phyloP scores from a whole-genome alignment of 1,140 invertebrate genomes.

The Chrysomallon squamiferum region DNA sequence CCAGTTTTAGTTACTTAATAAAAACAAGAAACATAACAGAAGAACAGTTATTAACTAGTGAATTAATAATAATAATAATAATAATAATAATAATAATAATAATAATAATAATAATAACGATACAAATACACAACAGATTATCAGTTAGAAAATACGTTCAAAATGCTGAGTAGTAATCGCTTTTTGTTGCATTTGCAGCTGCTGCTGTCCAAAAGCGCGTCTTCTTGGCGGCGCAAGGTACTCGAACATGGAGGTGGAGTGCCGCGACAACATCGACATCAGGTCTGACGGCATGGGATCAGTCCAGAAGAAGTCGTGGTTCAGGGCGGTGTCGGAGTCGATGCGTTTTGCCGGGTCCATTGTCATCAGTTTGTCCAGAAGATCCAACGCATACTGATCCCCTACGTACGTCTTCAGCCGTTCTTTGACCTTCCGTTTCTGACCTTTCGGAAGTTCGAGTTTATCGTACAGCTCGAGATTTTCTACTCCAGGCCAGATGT shows the following conservation, averaged over 20 bases:
- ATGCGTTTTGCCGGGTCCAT: conserved; percentile 90
- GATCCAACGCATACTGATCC: conserved; percentile 89
- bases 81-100: neutral
- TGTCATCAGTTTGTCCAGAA: conserved; percentile 90
- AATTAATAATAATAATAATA: neutral
- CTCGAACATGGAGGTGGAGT: conserved; percentile 96
- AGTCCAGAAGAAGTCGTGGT: conserved; percentile 98
- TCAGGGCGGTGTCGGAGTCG: conserved; percentile 90
- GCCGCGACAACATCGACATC: conserved; percentile 90
- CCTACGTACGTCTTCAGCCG: conserved; percentile 90
- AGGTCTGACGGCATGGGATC: conserved; percentile 92
- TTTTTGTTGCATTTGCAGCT: neutral
- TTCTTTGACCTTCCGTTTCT: conserved; percentile 91
- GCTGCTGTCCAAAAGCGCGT: conserved; percentile 29
- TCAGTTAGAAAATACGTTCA: conserved; percentile 55
- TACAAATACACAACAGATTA: too few relatives aligned
- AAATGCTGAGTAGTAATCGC: conserved; percentile 41
- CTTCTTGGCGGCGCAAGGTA: conserved; percentile 82
- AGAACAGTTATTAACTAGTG: neutral
- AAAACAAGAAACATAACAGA: neutral
- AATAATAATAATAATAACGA: neutral
- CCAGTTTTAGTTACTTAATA: neutral
- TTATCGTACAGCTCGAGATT: conserved; percentile 91
- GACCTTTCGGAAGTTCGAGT: conserved; percentile 88
- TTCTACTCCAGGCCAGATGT: conserved; percentile 93